Conservation (phyloP, 2,797 vertebrate species). For the Bucorvus abyssinicus region DNA sequence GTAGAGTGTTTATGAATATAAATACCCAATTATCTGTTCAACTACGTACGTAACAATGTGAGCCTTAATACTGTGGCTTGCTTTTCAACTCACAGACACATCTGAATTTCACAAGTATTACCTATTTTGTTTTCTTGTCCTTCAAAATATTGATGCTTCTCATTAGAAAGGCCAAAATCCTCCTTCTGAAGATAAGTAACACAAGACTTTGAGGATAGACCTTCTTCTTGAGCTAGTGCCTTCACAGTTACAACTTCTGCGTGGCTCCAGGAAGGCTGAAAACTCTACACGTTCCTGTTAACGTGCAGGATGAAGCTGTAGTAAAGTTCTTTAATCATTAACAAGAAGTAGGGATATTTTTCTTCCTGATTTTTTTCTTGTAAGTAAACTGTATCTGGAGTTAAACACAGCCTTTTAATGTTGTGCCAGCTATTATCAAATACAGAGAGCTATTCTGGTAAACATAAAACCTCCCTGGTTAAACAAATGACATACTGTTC, state of each 20-base stretch:
- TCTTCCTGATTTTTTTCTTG: neutral
- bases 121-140: neutral
- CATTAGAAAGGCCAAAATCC: neutral
- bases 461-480: neutral
- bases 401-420: neutral
- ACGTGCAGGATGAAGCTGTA: neutral
- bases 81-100: neutral
- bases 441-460: neutral
- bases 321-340: slow-evolving; percentile 8
- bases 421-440: neutral
- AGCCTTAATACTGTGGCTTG: neutral
- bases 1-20: neutral
- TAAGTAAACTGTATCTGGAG: neutral
- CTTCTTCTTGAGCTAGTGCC: neutral
- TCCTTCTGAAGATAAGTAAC: neutral
- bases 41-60: neutral
- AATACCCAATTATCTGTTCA: neutral
- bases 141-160: neutral
- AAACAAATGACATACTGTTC: neutral
- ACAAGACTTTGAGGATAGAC: neutral
- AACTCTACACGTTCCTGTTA: neutral
- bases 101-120: neutral
- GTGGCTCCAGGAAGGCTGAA: neutral
- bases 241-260: neutral
- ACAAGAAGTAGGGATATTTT: neutral